phyloP scores from a whole-genome alignment of 2,113 vertebrate genomes.

The Catharus fuscescens region DNA sequence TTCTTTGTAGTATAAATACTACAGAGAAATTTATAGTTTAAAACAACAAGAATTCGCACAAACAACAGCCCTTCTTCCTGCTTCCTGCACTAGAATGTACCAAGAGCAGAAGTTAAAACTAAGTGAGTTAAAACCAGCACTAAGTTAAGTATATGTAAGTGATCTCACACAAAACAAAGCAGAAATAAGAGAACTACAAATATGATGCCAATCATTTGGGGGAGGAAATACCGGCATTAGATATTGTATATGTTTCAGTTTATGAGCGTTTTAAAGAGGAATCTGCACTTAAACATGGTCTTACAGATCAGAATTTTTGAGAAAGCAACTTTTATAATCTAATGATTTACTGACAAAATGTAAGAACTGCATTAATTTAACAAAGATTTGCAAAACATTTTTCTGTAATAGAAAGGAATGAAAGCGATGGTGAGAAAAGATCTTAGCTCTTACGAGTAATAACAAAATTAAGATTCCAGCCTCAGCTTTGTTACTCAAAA shows the following conservation, averaged over 20 bases:
- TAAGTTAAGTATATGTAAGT: background rate
- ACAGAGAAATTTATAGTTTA: background rate
- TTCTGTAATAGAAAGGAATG: background rate
- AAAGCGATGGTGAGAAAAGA: background rate
- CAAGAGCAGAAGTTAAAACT: background rate
- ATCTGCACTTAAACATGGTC: background rate
- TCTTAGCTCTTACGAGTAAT: background rate
- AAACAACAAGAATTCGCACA: background rate
- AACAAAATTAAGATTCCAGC: background rate
- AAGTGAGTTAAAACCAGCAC: background rate
- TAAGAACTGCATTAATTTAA: background rate
- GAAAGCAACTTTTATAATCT: accelerated
- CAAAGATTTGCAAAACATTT: accelerated
- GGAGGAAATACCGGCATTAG: background rate
- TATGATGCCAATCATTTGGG: background rate
- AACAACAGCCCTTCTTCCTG: background rate
- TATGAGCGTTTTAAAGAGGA: background rate
- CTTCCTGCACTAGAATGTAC: background rate
- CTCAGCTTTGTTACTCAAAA: conserved; percentile 16
- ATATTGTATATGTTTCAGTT: background rate
- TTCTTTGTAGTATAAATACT: background rate
- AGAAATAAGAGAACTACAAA: background rate
- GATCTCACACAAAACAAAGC: background rate
- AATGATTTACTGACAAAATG: background rate
- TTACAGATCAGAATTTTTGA: background rate